Percentiles rank a stretch among this genome's conserved stretches.
phyloP scores from a whole-genome alignment of 2,113 vertebrate species.

The Aspidoscelis tigris region DNA sequence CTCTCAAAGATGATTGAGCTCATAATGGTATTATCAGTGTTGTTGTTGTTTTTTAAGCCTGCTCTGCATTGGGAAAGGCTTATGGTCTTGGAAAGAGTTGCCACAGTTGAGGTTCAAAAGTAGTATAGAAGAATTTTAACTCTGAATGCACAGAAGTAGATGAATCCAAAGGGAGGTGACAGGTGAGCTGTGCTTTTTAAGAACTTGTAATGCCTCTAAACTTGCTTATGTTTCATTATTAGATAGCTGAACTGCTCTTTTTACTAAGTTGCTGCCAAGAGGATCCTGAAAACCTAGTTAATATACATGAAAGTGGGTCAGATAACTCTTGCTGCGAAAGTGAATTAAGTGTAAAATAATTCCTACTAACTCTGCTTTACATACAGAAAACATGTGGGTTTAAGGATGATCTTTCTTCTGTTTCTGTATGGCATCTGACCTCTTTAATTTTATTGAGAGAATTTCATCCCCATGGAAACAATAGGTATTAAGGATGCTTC shows the following conservation, averaged over 20 bases:
- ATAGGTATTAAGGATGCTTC: too few species aligned
- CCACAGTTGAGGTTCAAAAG: background rate
- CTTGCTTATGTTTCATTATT: background rate
- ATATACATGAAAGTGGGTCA: slow-evolving; percentile 15
- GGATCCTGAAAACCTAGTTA: background rate
- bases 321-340: background rate
- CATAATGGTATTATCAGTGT: background rate
- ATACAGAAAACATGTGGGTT: background rate
- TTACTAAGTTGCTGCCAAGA: background rate
- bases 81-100: background rate
- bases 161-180: background rate
- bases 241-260: background rate
- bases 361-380: background rate
- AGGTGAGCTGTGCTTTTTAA: background rate
- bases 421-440: background rate
- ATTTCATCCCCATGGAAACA: background rate
- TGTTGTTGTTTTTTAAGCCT: background rate
- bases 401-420: background rate
- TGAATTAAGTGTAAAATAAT: slow-evolving; percentile 10
- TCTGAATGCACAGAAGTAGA: background rate
- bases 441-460: background rate
- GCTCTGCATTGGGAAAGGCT: background rate
- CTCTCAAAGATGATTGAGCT: background rate
- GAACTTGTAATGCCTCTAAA: background rate
- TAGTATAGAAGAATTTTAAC: background rate